Conservation (phyloP, 1,140 invertebrate species). For the Microvelia longipes region DNA sequence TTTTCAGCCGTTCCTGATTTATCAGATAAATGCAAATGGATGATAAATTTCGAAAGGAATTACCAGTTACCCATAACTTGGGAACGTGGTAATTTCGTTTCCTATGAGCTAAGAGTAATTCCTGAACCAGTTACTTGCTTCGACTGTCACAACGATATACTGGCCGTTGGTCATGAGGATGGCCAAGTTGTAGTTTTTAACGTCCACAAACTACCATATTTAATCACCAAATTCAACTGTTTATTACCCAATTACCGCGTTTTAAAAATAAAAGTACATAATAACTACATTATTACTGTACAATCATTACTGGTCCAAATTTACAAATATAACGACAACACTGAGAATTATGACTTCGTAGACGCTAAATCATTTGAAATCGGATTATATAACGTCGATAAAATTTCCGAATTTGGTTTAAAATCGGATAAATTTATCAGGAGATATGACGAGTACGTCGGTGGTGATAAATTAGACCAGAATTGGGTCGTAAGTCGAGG, state of each 20-base stretch:
- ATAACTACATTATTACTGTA: conserved; percentile 3
- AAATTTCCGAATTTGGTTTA: background rate
- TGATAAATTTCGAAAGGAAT: conserved; percentile 8
- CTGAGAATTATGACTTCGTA: background rate
- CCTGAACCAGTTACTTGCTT: conserved; percentile 1
- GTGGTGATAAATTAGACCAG: background rate
- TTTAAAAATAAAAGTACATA: background rate
- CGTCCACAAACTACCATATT: conserved; percentile 4
- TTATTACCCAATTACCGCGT: background rate
- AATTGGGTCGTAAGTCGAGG: background rate
- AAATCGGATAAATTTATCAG: background rate
- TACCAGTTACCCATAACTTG: conserved; percentile 6
- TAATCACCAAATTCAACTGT: background rate
- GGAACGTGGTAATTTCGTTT: conserved; percentile 1
- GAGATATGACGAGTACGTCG: background rate
- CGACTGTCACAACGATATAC: background rate
- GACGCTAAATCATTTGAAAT: conserved; percentile 13
- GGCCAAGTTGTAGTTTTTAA: conserved; percentile 6
- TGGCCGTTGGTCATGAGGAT: conserved; percentile 5
- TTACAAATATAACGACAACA: background rate
- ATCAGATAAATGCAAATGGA: conserved; percentile 7
- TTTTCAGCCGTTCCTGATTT: background rate
- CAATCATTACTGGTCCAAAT: conserved; percentile 13
- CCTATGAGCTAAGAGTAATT: background rate
- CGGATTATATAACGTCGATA: conserved; percentile 3